Evolutionary conservation across 2,888 invertebrate species (phyloP), one percentile per base, ranked within the genome.

Genomic region (Endomychus coccineus): DNA sequence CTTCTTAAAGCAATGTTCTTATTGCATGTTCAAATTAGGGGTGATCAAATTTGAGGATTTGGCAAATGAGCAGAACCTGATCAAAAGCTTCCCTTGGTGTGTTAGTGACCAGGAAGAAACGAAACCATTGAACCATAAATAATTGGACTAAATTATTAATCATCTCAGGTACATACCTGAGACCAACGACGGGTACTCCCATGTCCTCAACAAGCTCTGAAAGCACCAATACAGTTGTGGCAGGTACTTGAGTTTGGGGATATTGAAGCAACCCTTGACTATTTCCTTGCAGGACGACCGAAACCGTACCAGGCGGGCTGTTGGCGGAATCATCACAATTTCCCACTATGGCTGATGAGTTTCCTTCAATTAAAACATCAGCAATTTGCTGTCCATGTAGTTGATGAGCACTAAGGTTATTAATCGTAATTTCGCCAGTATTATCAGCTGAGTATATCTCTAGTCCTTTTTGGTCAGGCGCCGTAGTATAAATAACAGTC

Each of bases 401-500:
- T 61, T 46, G 69, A 60, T 47, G 71, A 53, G 65, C 61, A 46
- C 59, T 63, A 15, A 66, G 61, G 45, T 62, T 67, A 45, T 65
- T 66, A 38, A 66, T 65, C 3, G 66, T 65, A 27, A 66, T 64
- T 42, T 65, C 66, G 6, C 64, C 62, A 12, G 63, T 56, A 43
- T 62, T 63, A 43, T 80, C 80, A 10, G 80, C 78, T 46, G 80
- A 80, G 59, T 80, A 80, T 67, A 85, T 83, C 67, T 85, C 85
- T 27, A 86, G 77, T 27, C 83, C 77, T 62, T 85, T 84, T 58
- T 84, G 83, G 58, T 85, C 84, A 39, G 80, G 80, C 7, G 78
- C 76, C 41, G 82, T 80, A 33, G 85, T 85, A 55, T 86, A 86
- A 61, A 85, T 85, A 41, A 86, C 84, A 2, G 85, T 85, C 61